A percentile compares a stretch with the other conserved stretches of the same genome.
phyloP scores from a whole-genome alignment of 2,888 invertebrate genomes.

The Aquatica leii region DNA sequence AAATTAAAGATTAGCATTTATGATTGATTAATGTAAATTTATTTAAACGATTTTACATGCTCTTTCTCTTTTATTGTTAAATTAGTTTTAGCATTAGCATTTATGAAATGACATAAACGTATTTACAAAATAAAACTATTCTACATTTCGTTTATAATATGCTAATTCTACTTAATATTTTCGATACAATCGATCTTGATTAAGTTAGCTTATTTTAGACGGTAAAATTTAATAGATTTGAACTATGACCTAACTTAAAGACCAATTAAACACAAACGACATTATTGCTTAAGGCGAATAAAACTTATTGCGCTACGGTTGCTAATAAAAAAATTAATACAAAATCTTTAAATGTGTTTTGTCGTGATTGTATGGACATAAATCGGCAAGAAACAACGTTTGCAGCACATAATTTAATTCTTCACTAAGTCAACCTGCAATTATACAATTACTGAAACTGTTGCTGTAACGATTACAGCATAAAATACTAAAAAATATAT shows the following conservation, averaged over 20 bases:
- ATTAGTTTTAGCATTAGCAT: no score
- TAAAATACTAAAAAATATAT: conserved; percentile 13
- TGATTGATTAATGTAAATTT: no score
- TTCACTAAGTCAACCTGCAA: conserved; percentile 30
- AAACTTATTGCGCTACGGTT: background rate
- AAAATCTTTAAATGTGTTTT: background rate
- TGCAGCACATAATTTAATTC: conserved; percentile 16
- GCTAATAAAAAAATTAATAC: conserved; percentile 1
- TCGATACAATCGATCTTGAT: conserved; percentile 13
- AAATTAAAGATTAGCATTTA: no score
- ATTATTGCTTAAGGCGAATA: conserved; percentile 14
- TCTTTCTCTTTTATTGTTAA: no score
- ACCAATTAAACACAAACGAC: conserved; percentile 18
- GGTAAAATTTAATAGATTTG: conserved; percentile 20
- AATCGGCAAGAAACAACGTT: conserved; percentile 23
- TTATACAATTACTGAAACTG: conserved; percentile 34
- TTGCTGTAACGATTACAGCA: conserved; percentile 19
- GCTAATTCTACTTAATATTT: conserved; percentile 20
- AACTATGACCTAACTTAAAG: conserved; percentile 18
- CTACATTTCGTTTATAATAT: conserved; percentile 10
- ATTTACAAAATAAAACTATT: no score
- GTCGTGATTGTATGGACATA: conserved; percentile 23
- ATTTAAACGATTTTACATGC: no score
- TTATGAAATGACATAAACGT: no score
- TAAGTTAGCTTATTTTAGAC: conserved; percentile 15